Base-by-base conservation (phyloP, 2,113 vertebrate genomes). In the Salvelinus alpinus region DNA sequence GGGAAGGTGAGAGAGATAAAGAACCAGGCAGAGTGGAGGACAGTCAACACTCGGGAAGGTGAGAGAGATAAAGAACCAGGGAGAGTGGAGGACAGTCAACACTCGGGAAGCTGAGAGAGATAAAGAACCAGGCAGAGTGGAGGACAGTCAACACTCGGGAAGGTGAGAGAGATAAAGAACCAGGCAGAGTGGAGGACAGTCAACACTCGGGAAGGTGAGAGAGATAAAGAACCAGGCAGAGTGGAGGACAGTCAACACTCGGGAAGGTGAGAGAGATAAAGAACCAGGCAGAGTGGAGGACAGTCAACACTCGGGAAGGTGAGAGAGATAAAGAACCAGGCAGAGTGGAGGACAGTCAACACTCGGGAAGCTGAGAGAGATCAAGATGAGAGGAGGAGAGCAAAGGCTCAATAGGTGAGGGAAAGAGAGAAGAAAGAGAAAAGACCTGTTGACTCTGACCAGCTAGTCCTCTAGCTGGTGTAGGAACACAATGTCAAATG, bases 381-480 rank as follows among this genome's bases (percentile, higher is more conserved):
- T 34, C 20, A 67, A 34, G 24, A 34, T 13, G 6, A 4, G n/a
- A 22, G 67, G 38, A 70, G 18, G 67, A 38, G 11, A 4, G n/a
- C 4, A 7, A 34, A n/a, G 18, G 18, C 2, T 16, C 6, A 5
- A 44, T 2, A 44, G 16, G 18, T 6, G 31, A 69, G 14, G 34
- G 34, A 20, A 18, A 69, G 51, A 31, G 13, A 4, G 22, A 12
- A 34, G 16, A 24, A 20, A 24, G n/a, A 9, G 3, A 25, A 1
- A 3, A 13, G 3, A 18, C 25, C 29, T 5, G 24, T 7, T 66
- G 20, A 70, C 90, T 84, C 65, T 64, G 20, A 90, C 89, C 38
- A 90, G 80, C 13, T 82, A 99, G 82, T 97, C 96, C 80, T 96
- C 94, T 27, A 98, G 95, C 88, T 99, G 97, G 27, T 92, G 91